Percentiles rank a stretch among this genome's conserved stretches.
phyloP scores from a whole-genome alignment of 2,113 vertebrate genomes.

The Platysternon megacephalum region DNA sequence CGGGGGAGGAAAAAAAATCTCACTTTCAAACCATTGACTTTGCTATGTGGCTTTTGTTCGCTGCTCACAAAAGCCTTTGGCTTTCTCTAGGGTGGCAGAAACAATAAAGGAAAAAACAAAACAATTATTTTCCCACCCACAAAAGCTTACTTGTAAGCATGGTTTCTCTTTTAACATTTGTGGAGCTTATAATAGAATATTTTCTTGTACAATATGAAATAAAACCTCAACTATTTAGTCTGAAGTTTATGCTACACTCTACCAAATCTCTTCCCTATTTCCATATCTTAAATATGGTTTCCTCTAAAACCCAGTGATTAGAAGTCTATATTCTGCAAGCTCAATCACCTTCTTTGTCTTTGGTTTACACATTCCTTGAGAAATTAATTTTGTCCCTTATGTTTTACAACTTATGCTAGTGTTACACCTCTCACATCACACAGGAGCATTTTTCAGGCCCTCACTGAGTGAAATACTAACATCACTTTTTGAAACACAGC shows the following conservation, averaged over 20 bases:
- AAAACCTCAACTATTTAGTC: not conserved
- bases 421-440: not conserved
- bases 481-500: not conserved
- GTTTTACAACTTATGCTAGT: not conserved
- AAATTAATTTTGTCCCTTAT: not conserved
- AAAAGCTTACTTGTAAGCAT: not conserved
- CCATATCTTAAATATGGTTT: slow-evolving; percentile 14
- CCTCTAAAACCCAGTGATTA: not conserved
- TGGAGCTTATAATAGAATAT: not conserved
- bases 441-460: not conserved
- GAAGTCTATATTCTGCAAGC: not conserved
- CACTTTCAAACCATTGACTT: not conserved
- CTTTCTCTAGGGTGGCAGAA: not conserved
- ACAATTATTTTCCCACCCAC: not conserved
- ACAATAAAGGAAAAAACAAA: not conserved
- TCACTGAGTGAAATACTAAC: not conserved
- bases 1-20: not conserved
- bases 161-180: not conserved
- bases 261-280: not conserved
- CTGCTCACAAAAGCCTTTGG: not conserved
- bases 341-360: not conserved
- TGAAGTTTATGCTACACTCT: not conserved
- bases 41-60: not conserved
- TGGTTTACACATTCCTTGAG: no score
- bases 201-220: not conserved